Percentiles rank a stretch among this genome's conserved stretches.
phyloP scores from a whole-genome alignment of 2,888 invertebrate species.

The Tenthredo scrophulariae region DNA sequence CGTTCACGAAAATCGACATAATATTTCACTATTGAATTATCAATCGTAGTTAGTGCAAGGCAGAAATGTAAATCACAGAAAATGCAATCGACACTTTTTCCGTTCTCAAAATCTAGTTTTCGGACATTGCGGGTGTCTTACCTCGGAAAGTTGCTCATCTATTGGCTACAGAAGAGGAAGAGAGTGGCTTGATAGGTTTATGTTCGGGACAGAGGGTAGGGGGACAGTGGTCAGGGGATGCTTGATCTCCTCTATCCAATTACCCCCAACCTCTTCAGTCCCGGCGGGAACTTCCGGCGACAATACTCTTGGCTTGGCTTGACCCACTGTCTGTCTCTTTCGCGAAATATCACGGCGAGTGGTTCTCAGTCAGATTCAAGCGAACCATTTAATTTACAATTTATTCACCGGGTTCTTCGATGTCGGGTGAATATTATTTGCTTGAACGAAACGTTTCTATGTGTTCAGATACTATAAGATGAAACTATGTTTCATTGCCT shows the following conservation, averaged over 20 bases:
- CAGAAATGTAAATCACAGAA: neutral
- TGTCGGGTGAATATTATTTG: neutral
- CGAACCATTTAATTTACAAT: no score
- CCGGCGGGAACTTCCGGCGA: constrained; percentile 69
- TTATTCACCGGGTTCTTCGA: neutral
- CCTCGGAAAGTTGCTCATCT: constrained; percentile 5
- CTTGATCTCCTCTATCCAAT: constrained; percentile 74
- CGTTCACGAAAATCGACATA: constrained; percentile 43
- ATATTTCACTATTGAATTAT: neutral
- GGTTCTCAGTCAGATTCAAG: constrained; percentile 65
- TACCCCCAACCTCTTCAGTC: constrained; percentile 71
- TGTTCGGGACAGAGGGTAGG: constrained; percentile 45
- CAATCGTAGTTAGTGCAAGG: neutral
- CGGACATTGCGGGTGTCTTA: neutral
- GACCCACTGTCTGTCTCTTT: constrained; percentile 69
- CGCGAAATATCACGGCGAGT: constrained; percentile 67
- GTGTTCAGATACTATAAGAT: neutral
- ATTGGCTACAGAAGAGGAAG: constrained; percentile 28
- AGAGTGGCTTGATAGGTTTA: constrained; percentile 52
- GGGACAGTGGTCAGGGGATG: constrained; percentile 59
- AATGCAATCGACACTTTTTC: neutral
- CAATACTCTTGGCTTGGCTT: constrained; percentile 67
- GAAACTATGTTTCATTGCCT: neutral
- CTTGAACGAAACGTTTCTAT: neutral
- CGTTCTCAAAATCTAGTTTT: neutral